Percentiles rank a stretch among this genome's conserved stretches.
These are phyloP conservation scores for Drosophila nebulosa DNA, from an alignment of 1,140 invertebrate species.

Conservation along the genomic window DNA sequence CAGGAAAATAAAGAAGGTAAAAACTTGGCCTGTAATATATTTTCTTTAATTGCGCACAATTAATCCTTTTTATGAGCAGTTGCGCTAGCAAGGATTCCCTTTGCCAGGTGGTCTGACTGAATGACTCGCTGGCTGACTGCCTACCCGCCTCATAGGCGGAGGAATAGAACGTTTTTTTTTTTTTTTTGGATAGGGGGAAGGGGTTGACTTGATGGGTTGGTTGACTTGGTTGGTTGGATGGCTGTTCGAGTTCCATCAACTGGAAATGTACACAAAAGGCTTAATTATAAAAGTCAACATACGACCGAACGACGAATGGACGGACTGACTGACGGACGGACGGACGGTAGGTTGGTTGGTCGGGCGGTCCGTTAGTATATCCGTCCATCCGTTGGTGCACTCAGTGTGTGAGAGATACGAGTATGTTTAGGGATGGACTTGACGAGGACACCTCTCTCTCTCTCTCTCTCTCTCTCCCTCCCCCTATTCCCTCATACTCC, in stretches of 20 bases:
- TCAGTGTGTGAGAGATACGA: conserved; percentile 3
- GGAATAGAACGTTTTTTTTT: too few relatives aligned
- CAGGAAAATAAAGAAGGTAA: conserved; percentile 10
- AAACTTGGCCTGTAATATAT: conserved; percentile 54
- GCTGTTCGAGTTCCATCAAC: conserved; percentile 46
- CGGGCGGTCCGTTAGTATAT: too few relatives aligned
- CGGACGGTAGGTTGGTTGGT: too few relatives aligned
- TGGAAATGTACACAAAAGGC: conserved; percentile 74
- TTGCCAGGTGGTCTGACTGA: conserved; percentile 29
- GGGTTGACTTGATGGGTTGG: conserved; percentile 1
- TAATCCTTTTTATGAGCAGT: conserved; percentile 68
- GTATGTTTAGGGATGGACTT: conserved; percentile 17
- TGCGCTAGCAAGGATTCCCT: not conserved
- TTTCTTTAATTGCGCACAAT: conserved; percentile 76
- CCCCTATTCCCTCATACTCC: not conserved
- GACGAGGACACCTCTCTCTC: conserved; percentile 1
- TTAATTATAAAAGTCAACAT: conserved; percentile 78
- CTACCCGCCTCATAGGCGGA: not conserved
- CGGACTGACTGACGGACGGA: too few relatives aligned
- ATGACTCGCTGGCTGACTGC: not conserved
- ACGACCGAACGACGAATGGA: not conserved
- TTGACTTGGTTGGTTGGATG: conserved; percentile 5
- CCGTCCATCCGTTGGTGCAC: too few relatives aligned
- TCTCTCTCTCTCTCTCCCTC: too few relatives aligned
- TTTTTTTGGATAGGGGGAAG: not conserved